phyloP scores from a whole-genome alignment of 2,797 vertebrate genomes.

The Tamandua tetradactyla region DNA sequence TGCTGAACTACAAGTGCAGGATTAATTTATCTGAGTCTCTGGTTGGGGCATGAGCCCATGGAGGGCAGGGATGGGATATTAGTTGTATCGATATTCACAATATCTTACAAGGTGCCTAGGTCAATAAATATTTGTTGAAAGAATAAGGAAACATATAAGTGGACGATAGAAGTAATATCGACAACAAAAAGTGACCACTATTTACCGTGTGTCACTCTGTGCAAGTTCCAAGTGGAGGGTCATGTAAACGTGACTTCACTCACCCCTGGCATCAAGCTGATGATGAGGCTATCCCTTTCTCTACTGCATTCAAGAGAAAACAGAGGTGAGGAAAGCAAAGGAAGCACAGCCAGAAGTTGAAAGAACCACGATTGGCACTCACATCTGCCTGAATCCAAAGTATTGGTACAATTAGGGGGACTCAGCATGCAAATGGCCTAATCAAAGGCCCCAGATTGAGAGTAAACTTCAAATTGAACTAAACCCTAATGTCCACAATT shows the following conservation, averaged over 20 bases:
- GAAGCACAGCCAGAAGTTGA: not conserved
- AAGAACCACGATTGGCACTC: not conserved
- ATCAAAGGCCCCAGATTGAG: not conserved
- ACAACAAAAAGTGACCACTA: not conserved
- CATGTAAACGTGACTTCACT: not conserved
- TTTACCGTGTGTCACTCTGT: not conserved
- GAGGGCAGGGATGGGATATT: not conserved
- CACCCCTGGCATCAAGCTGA: not conserved
- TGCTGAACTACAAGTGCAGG: constrained; percentile 39
- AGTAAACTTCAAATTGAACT: not conserved
- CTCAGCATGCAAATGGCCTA: not conserved
- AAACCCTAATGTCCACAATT: not conserved
- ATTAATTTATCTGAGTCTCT: constrained; percentile 10
- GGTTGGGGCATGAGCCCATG: not conserved
- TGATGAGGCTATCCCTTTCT: not conserved
- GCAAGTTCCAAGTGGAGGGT: too few relatives aligned
- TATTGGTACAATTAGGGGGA: not conserved
- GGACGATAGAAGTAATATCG: not conserved
- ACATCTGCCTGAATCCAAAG: not conserved
- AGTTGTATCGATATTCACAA: constrained; percentile 29
- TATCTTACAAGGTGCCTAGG: constrained; percentile 1
- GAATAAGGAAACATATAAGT: constrained; percentile 4
- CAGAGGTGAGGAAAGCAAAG: not conserved
- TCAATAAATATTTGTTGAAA: constrained; percentile 41
- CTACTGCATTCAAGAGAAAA: not conserved